Conservation (phyloP, 2,888 invertebrate genomes). For the Oligia strigilis region DNA sequence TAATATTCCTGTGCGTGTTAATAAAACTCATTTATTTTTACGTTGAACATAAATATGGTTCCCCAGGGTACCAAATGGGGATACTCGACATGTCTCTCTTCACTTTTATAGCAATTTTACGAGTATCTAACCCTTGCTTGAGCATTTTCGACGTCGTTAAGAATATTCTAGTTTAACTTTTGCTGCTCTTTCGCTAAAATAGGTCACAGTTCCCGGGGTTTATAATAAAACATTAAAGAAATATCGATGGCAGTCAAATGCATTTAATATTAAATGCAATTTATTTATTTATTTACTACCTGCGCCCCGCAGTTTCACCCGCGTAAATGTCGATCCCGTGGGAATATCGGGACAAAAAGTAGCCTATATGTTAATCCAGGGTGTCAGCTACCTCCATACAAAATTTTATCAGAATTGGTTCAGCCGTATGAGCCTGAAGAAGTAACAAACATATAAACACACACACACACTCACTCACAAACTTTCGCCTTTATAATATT, state of each 20-base stretch:
- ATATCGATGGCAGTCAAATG: neutral
- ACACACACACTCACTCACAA: no score
- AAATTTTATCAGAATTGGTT: no score
- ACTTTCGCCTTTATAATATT: no score
- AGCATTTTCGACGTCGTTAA: constrained; percentile 19
- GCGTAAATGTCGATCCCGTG: no score
- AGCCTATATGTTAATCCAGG: no score
- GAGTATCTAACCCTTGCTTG: constrained; percentile 25
- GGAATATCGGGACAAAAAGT: no score
- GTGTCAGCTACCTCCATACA: no score
- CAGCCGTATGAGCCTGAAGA: no score
- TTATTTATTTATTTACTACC: no score
- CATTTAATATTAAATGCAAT: no score
- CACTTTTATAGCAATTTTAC: constrained; percentile 44
- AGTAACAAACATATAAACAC: no score
- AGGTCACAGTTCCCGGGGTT: neutral
- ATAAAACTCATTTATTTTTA: constrained; percentile 23
- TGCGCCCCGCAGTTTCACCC: no score
- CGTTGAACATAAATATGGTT: neutral
- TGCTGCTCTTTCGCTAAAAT: neutral
- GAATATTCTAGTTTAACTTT: constrained; percentile 25
- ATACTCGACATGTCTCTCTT: neutral
- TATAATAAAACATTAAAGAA: neutral
- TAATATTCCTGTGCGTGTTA: neutral
- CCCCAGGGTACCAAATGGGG: neutral